Evolutionary conservation across 2,888 invertebrate species (phyloP).

Genomic region (Dromius quadrimaculatus): DNA sequence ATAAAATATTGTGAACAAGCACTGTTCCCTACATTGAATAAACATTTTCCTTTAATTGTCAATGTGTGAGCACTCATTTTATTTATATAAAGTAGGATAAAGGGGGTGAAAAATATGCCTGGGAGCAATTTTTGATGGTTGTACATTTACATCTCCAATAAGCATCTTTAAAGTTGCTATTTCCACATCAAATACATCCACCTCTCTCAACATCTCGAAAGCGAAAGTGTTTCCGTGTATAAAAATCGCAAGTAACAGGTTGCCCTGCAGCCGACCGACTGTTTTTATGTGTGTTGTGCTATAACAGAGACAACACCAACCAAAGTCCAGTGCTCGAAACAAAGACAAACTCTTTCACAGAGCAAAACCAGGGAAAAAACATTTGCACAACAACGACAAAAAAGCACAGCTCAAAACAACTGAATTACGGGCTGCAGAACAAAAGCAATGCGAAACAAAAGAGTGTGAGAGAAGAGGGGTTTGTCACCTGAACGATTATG

Average conservation of each 20-base stretch:
- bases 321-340: neutral
- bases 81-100: too few species aligned
- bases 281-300: conserved; percentile 41
- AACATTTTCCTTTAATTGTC: too few species aligned
- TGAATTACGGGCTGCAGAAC: conserved; percentile 30
- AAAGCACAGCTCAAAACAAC: conserved; percentile 48
- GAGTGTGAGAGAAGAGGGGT: conserved; percentile 17
- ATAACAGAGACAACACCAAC: conserved; percentile 4
- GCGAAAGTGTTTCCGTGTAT: conserved; percentile 48
- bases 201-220: conserved; percentile 1
- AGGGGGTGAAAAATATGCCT: too few species aligned
- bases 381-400: conserved; percentile 46
- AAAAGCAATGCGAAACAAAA: conserved; percentile 39
- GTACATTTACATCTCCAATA: too few species aligned
- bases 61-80: too few species aligned
- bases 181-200: neutral
- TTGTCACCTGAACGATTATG: neutral
- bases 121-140: too few species aligned
- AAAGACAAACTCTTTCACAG: neutral
- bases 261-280: conserved; percentile 35
- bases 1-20: too few species aligned
- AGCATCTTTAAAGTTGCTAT: too few species aligned
- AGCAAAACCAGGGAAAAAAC: conserved; percentile 41
- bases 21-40: too few species aligned
- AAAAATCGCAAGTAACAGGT: conserved; percentile 51